Evolutionary conservation across 1,140 invertebrate genomes (phyloP), one percentile per base, ranked within the genome.

Genomic region (Drosophila bipectinata): DNA sequence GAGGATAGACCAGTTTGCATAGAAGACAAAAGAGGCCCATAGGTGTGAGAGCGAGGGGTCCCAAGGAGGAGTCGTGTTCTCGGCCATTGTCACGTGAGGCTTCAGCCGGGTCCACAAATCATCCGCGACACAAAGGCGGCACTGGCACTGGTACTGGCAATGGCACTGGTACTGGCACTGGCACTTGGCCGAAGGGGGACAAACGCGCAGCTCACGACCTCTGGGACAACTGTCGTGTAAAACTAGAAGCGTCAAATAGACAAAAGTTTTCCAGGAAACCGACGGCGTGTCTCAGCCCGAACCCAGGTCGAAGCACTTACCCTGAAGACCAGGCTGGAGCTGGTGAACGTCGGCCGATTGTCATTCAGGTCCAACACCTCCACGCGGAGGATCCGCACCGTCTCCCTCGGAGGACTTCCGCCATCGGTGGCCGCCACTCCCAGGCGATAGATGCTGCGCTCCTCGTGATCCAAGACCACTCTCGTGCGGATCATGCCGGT

Each of bases 321-420:
- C 93, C 95, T 95, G 92, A 98, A 98, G 53, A 95, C 94, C 71
- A 98, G 93, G 92, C 96, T 98, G 56, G 97, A 97, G 82, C 96
- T 97, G 39, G 96, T 97, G 92, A 98, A 98, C 54, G 95, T 97
- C 26, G 97, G 97, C 79, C 97, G 93, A 92, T 97, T 97, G 91
- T 98, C 97, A 91, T 98, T 98, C 44, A 98, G 93, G 91, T 98
- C 97, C 72, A 98, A 92, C 15, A 98, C 97, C 92, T 97, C 96
- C 18, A 99, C 95, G 76, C 97, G 94, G 26, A 98, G 93, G 55
- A 96, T 94, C 55, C 96, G 94, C n/a, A 97, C 93, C 53, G 95
- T 96, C 92, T 97, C 94, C 87, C 95, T 95, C 21, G 95, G 95
- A 60, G 97, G 97, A 77, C 93, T 94, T 28, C 98, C 98, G 69